Base-by-base conservation (phyloP, 2,797 vertebrate species). In the Hippocampus kuda region DNA sequence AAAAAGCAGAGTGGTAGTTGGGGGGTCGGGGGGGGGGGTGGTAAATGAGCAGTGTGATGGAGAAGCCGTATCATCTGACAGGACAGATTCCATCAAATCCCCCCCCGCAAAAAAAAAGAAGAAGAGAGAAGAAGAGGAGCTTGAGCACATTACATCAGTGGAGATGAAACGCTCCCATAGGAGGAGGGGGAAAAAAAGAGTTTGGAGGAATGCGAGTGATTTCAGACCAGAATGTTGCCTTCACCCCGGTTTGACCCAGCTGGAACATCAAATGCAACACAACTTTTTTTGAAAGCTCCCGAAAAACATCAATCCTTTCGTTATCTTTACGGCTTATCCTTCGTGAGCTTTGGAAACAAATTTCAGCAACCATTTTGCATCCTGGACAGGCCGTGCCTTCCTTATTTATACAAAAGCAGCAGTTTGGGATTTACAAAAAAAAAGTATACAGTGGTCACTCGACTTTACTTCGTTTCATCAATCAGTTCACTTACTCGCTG, bases 41-140 rank as follows among this genome's bases (percentile, higher is more conserved):
- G 18, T 27, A 11, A 59, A 56, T 18, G 56, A 26, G 61, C 66
- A 81, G 79, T 84, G 76, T 83, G 80, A 86, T 82, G 80, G 80
- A 75, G 77, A 84, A 71, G 75, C 79, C 75, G 69, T 77, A 65
- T 76, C 77, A 83, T 82, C 79, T 79, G 81, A 84, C 83, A 83
- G 77, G 82, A 76, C 75, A 80, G 83, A 88, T 82, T 83, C 72
- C 75, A 82, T 84, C 84, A 84, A 82, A 85, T 85, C 84, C 81
- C 74, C 34, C 34, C 34, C 34, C 34, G 1, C 34, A 6, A 8
- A 38, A 38, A 84, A 77, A 73, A 70, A 70, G 72, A 78, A 84
- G 81, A 75, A 67, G 80, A 84, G 81, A 77, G 67, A 73, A 68
- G 66, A 44, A 69, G 73, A 72, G 82, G 72, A 82, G 80, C 80